Percentiles rank a stretch among this genome's conserved stretches.
phyloP scores from a whole-genome alignment of 2,888 invertebrate genomes.

The Rotaria macrura region DNA sequence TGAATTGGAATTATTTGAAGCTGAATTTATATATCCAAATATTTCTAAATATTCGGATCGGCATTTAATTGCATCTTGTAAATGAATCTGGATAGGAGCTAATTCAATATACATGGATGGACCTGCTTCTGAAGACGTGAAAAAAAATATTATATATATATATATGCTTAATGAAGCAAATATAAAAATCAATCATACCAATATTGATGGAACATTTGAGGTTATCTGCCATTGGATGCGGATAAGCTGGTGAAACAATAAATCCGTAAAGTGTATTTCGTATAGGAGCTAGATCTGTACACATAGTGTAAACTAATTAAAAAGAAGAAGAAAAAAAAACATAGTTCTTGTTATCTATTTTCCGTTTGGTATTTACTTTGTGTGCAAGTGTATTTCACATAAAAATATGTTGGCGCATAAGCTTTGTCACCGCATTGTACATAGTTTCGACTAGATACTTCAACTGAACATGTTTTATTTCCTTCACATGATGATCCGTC shows the following conservation, averaged over 20 bases:
- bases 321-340: neutral
- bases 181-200: neutral
- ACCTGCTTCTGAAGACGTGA: neutral
- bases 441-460: constrained; percentile 1
- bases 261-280: constrained; percentile 9
- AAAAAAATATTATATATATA: neutral
- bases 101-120: constrained; percentile 6
- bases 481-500: neutral
- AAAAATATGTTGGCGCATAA: neutral
- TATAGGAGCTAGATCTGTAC: neutral
- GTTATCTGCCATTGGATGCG: constrained; percentile 17
- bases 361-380: neutral
- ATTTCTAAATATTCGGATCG: neutral
- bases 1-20: neutral
- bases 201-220: neutral
- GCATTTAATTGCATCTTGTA: neutral
- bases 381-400: constrained; percentile 13
- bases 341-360: too few species aligned
- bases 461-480: neutral
- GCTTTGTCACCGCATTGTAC: neutral
- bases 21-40: neutral
- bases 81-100: neutral
- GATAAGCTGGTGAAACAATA: constrained; percentile 23
- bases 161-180: neutral
- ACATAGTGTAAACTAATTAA: neutral